These are phyloP conservation scores for Megaceryle alcyon DNA, from an alignment of 2,797 vertebrate species.

Conservation along the genomic window DNA sequence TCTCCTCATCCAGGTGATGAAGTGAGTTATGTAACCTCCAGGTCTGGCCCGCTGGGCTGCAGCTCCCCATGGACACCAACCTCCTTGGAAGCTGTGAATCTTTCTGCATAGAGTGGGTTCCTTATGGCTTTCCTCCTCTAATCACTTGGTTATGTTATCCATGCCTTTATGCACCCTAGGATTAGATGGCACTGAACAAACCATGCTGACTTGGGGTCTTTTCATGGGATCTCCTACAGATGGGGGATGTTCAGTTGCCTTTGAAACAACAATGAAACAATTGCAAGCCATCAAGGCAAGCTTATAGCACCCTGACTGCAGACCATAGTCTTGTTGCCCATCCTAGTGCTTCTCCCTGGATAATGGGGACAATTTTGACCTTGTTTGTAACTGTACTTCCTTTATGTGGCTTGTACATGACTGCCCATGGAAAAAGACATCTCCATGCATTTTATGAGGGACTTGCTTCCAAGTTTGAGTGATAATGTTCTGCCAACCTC, in stretches of 20 bases:
- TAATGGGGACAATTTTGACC: not conserved
- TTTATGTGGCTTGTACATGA: not conserved
- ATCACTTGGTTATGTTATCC: not conserved
- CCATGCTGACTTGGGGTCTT: not conserved
- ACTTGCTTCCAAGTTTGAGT: not conserved
- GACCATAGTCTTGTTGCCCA: not conserved
- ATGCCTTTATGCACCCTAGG: not conserved
- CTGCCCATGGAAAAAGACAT: not conserved
- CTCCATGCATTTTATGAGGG: not conserved
- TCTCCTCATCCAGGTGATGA: not conserved
- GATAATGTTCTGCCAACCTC: not conserved
- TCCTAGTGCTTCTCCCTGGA: not conserved
- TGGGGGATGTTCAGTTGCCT: not conserved
- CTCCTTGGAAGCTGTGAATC: not conserved
- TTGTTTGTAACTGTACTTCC: not conserved
- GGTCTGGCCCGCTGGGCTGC: not conserved
- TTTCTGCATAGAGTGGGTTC: not conserved
- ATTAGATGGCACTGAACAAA: not conserved
- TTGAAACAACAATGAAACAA: not conserved
- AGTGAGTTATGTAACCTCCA: not conserved
- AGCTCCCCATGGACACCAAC: not conserved
- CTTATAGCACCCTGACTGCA: not conserved
- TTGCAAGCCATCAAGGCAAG: not conserved
- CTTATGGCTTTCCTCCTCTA: not conserved
- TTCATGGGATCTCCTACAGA: not conserved